A percentile compares a stretch with the other conserved stretches of the same genome.
Evolutionary conservation across 2,113 vertebrate species (phyloP).

Genomic region (Pycnonotus jocosus): DNA sequence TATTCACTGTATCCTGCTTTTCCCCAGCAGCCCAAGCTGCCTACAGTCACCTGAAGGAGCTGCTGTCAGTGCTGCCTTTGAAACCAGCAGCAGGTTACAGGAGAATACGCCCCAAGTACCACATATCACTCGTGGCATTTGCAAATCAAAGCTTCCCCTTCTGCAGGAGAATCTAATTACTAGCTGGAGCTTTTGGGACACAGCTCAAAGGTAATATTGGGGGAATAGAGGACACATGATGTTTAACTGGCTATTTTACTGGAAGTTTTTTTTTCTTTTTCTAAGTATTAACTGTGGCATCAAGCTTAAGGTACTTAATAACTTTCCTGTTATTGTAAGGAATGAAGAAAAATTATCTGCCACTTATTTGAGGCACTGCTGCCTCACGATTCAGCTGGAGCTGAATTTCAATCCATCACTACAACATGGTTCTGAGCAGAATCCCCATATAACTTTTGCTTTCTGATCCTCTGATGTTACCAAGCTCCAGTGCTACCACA

Average conservation of each 20-base stretch:
- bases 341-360: not conserved
- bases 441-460: not conserved
- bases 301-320: not conserved
- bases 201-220: not conserved
- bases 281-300: not conserved
- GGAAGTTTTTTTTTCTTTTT: not conserved
- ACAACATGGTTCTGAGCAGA: not conserved
- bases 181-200: constrained; percentile 6
- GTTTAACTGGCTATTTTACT: not conserved
- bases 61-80: not conserved
- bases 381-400: not conserved
- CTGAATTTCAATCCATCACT: not conserved
- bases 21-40: not conserved
- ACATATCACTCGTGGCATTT: not conserved
- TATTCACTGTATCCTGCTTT: not conserved
- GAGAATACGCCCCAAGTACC: not conserved
- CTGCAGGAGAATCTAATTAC: not conserved
- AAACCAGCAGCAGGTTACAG: constrained; percentile 2
- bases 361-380: not conserved
- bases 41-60: not conserved
- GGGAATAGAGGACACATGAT: not conserved
- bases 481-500: not conserved
- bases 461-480: not conserved
- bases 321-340: not conserved
- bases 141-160: not conserved